These are phyloP conservation scores for Pasiphila rectangulata DNA, from an alignment of 2,888 invertebrate species.

Conservation along the genomic window DNA sequence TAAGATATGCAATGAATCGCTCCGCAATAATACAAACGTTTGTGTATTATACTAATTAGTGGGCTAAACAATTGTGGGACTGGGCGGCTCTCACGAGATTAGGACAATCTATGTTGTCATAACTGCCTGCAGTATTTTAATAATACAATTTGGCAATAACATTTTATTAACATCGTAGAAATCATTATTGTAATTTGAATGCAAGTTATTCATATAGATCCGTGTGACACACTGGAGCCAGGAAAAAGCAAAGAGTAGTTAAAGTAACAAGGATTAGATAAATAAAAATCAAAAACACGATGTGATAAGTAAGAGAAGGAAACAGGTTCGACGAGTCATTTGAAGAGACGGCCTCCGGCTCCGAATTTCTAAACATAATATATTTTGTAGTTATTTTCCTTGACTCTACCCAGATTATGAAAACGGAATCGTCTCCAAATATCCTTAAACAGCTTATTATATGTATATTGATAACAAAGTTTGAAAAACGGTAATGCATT, in stretches of 20 bases:
- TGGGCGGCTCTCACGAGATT: constrained; percentile 43
- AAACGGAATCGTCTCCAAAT: too few species aligned
- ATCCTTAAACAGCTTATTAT: too few species aligned
- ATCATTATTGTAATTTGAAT: neutral
- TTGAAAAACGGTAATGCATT: too few species aligned
- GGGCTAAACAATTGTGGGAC: constrained; percentile 55
- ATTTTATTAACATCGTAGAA: constrained; percentile 23
- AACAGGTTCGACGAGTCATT: constrained; percentile 29
- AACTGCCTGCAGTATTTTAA: constrained; percentile 46
- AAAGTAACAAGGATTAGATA: neutral
- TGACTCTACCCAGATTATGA: neutral
- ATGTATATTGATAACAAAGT: too few species aligned
- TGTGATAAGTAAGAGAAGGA: constrained; percentile 16
- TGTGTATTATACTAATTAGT: constrained; percentile 33
- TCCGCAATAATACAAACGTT: constrained; percentile 28
- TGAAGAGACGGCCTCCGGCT: constrained; percentile 12
- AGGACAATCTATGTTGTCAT: constrained; percentile 49
- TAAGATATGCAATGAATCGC: constrained; percentile 24
- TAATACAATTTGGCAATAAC: constrained; percentile 42
- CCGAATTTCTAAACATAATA: constrained; percentile 19
- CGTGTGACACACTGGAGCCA: too few species aligned
- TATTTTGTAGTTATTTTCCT: constrained; percentile 13
- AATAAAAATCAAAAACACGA: constrained; percentile 1
- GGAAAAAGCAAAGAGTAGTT: too few species aligned
- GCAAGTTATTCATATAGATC: too few species aligned